phyloP scores from a whole-genome alignment of 2,888 invertebrate genomes.

The Volucella bombylans region DNA sequence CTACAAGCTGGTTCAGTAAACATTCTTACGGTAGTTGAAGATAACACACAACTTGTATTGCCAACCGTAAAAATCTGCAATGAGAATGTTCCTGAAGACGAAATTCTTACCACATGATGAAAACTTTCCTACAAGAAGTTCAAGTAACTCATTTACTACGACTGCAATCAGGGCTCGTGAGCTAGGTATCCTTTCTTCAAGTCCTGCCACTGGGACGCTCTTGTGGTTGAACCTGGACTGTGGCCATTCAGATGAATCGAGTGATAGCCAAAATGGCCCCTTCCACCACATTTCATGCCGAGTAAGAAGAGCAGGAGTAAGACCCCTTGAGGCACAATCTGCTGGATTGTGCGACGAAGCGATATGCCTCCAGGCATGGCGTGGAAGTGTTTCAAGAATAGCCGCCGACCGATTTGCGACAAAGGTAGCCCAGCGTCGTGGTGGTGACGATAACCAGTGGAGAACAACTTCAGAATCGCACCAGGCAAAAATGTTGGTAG shows the following conservation, averaged over 20 bases:
- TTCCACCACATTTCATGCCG: constrained; percentile 37
- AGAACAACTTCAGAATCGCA: too few species aligned
- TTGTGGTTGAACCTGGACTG: background rate
- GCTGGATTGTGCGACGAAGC: constrained; percentile 66
- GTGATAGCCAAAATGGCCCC: constrained; percentile 2
- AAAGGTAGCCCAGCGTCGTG: constrained; percentile 63
- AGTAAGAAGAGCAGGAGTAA: constrained; percentile 37
- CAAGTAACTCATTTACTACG: too few species aligned
- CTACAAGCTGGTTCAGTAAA: background rate
- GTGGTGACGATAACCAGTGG: too few species aligned
- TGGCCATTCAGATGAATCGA: constrained; percentile 3
- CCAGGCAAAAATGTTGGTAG: constrained; percentile 36
- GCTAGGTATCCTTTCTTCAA: background rate
- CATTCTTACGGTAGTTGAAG: background rate
- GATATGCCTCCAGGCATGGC: constrained; percentile 64
- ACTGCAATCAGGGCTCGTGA: constrained; percentile 1
- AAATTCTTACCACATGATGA: too few species aligned
- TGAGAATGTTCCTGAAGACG: too few species aligned
- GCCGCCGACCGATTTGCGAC: too few species aligned
- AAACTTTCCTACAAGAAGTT: too few species aligned
- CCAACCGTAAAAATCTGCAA: constrained; percentile 2
- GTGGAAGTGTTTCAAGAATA: constrained; percentile 43
- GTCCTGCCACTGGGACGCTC: background rate
- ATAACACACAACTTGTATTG: background rate
- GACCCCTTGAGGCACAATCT: constrained; percentile 72